These are phyloP conservation scores for Hecatera dysodea DNA, from an alignment of 2,888 invertebrate species.

Conservation along the genomic window DNA sequence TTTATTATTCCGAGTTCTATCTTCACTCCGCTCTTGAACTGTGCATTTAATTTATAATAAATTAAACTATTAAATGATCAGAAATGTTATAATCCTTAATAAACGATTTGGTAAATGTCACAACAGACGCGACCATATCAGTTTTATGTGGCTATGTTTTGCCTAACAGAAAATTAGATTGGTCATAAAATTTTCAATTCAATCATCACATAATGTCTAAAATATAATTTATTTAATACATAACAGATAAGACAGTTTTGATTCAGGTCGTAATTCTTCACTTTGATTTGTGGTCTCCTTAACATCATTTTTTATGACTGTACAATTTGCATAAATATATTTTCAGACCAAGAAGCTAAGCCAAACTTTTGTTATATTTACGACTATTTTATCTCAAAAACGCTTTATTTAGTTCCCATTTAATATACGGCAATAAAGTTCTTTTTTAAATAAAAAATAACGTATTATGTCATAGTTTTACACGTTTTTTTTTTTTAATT, in stretches of 20 bases:
- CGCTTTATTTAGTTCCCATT: constrained; percentile 41
- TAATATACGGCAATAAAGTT: constrained; percentile 50
- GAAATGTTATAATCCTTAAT: constrained; percentile 44
- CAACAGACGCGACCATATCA: constrained; percentile 44
- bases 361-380: constrained; percentile 47
- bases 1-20: constrained; percentile 9
- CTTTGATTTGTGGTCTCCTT: constrained; percentile 64
- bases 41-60: constrained; percentile 22
- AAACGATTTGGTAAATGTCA: constrained; percentile 54
- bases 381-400: constrained; percentile 45
- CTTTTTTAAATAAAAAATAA: constrained; percentile 48
- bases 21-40: not conserved
- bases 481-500: constrained; percentile 27
- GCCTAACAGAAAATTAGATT: constrained; percentile 46
- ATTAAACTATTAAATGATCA: constrained; percentile 36
- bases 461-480: constrained; percentile 41
- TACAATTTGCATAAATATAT: constrained; percentile 65
- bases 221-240: constrained; percentile 65
- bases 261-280: constrained; percentile 49
- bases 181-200: constrained; percentile 64
- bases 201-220: constrained; percentile 60
- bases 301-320: constrained; percentile 66
- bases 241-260: constrained; percentile 43
- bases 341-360: constrained; percentile 41
- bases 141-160: constrained; percentile 54